Conservation (phyloP, 1,140 invertebrate species). For the Drosophila pallidifrons region DNA sequence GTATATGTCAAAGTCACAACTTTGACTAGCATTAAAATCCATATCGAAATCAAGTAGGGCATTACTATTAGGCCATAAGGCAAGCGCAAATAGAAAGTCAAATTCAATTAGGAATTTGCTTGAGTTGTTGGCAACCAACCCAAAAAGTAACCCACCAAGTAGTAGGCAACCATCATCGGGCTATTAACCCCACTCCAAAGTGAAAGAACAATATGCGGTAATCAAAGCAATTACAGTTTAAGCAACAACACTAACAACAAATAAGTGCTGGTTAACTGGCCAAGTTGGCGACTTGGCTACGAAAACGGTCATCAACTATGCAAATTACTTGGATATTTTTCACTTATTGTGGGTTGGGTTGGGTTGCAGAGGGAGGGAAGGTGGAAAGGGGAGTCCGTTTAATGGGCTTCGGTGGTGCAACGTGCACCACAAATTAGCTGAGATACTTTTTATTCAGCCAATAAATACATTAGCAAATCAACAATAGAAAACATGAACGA, state of each 20-base stretch:
- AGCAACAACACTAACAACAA: slow-evolving; percentile 36
- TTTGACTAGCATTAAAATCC: slow-evolving; percentile 4
- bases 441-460: slow-evolving; percentile 35
- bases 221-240: slow-evolving; percentile 60
- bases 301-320: slow-evolving; percentile 74
- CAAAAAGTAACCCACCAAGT: background rate
- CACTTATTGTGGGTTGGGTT: slow-evolving; percentile 29
- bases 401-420: slow-evolving; percentile 10
- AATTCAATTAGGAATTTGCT: slow-evolving; percentile 48
- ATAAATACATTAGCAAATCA: slow-evolving; percentile 57
- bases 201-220: slow-evolving; percentile 51
- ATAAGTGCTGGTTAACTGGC: slow-evolving; percentile 54
- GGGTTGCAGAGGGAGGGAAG: background rate
- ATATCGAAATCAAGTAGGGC: slow-evolving; percentile 3
- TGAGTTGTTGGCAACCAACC: slow-evolving; percentile 5
- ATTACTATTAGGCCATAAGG: background rate
- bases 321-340: slow-evolving; percentile 78
- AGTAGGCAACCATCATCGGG: too few relatives aligned
- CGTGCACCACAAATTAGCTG: slow-evolving; percentile 43
- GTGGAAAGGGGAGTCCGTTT: background rate
- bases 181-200: background rate
- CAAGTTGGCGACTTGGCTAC: slow-evolving; percentile 49
- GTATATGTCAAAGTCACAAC: slow-evolving; percentile 21
- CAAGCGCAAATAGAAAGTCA: slow-evolving; percentile 5
- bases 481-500: slow-evolving; percentile 31